Conservation (phyloP, 2,113 vertebrate species). For the Dipodomys merriami region DNA sequence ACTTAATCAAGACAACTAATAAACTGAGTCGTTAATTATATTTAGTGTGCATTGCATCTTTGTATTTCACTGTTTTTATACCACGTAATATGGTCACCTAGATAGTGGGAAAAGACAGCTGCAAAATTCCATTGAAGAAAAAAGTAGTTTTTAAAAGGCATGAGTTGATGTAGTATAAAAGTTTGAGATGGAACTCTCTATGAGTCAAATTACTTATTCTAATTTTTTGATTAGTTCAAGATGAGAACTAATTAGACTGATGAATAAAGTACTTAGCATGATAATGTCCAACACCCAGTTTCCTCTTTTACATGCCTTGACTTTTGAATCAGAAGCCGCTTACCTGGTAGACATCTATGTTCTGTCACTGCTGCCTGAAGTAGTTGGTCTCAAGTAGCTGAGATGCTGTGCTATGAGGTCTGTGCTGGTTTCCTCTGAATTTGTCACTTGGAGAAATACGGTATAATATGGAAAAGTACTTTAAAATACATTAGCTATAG, state of each 20-base stretch:
- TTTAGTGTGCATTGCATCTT: conserved; percentile 41
- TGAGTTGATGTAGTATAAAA: background rate
- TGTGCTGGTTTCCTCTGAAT: background rate
- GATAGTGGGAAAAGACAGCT: background rate
- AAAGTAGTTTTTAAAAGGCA: background rate
- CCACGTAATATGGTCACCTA: background rate
- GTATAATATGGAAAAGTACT: background rate
- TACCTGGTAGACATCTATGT: rapidly evolving
- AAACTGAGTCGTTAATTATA: conserved; percentile 58
- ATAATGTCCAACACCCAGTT: background rate
- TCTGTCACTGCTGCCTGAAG: background rate
- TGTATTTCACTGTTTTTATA: background rate
- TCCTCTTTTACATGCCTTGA: background rate
- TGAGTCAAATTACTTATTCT: background rate
- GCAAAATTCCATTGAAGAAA: background rate
- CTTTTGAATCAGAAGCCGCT: background rate
- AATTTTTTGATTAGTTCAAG: background rate
- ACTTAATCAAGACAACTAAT: conserved; percentile 72
- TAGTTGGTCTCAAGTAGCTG: background rate
- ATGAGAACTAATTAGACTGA: background rate
- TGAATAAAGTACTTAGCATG: background rate
- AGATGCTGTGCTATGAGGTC: background rate
- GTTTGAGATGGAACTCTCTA: background rate
- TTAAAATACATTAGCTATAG: background rate
- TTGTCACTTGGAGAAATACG: background rate